Conservation (phyloP, 1,140 invertebrate species). For the Anoplolepis gracilipes region DNA sequence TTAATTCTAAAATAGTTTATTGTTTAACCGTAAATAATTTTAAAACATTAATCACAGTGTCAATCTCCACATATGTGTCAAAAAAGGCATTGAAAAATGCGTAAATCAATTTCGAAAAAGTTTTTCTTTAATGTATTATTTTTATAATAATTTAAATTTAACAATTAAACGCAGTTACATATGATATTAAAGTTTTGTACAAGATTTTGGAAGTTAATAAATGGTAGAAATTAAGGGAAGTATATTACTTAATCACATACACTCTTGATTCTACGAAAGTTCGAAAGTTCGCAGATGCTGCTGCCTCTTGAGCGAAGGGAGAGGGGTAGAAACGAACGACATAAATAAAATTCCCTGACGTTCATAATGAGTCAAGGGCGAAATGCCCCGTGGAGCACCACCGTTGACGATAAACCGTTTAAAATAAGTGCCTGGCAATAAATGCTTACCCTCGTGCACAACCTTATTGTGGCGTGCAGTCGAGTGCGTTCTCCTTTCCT, state of each 20-base stretch:
- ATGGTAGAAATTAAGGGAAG: no score
- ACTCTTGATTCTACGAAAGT: constrained; percentile 11
- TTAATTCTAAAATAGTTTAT: background rate
- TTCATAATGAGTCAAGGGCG: constrained; percentile 35
- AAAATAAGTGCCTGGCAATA: constrained; percentile 58
- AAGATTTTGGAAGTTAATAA: background rate
- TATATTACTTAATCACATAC: no score
- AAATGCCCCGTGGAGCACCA: constrained; percentile 26
- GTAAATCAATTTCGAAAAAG: no score
- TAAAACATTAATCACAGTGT: background rate
- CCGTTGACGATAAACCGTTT: constrained; percentile 50
- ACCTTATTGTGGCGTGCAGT: constrained; percentile 21
- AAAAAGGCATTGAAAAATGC: no score
- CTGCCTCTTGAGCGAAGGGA: no score
- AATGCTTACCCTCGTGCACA: constrained; percentile 42
- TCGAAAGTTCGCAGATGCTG: constrained; percentile 4
- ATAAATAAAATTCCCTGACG: constrained; percentile 47
- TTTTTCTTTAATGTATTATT: no score
- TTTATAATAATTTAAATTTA: no score
- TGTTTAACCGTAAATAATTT: background rate
- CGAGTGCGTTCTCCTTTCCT: constrained; percentile 34
- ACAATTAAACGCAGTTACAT: no score
- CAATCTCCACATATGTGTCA: no score
- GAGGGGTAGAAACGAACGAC: constrained; percentile 5
- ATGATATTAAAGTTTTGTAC: background rate